Conservation (phyloP, 2,888 invertebrate species). For the Lapara coniferarum region DNA sequence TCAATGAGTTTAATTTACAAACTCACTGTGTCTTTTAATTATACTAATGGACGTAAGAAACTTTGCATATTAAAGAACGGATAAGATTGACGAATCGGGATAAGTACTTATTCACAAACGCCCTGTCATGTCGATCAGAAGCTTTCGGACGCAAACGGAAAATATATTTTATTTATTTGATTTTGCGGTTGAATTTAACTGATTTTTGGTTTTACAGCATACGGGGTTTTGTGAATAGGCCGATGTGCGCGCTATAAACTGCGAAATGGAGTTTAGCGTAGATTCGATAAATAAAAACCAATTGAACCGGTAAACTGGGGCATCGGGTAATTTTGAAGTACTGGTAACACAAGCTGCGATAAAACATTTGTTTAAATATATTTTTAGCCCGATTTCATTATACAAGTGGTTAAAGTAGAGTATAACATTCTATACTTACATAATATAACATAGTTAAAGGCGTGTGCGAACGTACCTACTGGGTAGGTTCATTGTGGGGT, state of each 20-base stretch:
- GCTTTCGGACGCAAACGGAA: background rate
- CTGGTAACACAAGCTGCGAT: background rate
- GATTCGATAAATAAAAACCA: background rate
- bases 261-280: background rate
- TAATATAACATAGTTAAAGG: no score
- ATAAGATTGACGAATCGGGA: background rate
- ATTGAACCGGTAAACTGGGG: background rate
- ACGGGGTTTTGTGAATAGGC: background rate
- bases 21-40: conserved; percentile 20
- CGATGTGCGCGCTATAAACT: background rate
- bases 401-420: no score
- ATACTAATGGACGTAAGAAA: conserved; percentile 22
- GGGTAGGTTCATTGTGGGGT: no score
- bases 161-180: background rate
- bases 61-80: background rate
- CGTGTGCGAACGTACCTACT: no score
- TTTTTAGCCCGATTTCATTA: no score
- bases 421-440: no score
- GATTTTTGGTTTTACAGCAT: background rate
- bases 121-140: background rate
- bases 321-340: background rate
- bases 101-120: background rate
- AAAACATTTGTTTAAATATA: background rate
- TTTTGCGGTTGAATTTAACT: background rate
- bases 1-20: conserved; percentile 52